phyloP scores from a whole-genome alignment of 2,797 vertebrate genomes.

The Scyliorhinus canicula region DNA sequence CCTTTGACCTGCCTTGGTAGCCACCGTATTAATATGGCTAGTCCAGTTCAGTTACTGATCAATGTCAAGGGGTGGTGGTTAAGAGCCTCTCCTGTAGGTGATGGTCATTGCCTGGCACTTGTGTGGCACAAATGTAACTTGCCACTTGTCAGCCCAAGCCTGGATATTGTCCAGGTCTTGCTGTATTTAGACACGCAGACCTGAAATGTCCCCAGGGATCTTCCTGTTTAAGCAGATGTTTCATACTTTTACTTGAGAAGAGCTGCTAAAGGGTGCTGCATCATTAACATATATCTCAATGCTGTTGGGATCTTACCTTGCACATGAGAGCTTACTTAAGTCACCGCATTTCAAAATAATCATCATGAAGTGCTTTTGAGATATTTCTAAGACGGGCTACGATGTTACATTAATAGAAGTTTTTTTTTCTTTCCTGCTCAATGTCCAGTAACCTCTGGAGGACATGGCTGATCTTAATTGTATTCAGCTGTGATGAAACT shows the following conservation, averaged over 20 bases:
- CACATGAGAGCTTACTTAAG: not conserved
- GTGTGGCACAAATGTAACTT: too few species aligned
- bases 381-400: not conserved
- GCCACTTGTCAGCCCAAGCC: too few species aligned
- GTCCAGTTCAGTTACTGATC: too few species aligned
- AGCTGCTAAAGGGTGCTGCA: not conserved
- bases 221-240: not conserved
- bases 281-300: not conserved
- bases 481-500: not conserved
- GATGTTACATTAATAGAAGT: not conserved
- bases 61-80: too few species aligned
- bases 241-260: not conserved
- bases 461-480: not conserved
- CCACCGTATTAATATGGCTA: too few species aligned
- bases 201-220: not conserved
- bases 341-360: not conserved
- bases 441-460: not conserved
- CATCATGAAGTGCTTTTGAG: not conserved
- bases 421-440: not conserved
- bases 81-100: too few species aligned
- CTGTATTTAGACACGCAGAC: not conserved
- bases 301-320: not conserved
- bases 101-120: too few species aligned
- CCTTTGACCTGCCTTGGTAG: too few species aligned
- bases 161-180: too few species aligned